Percentiles rank a stretch among this genome's conserved stretches.
Conservation (phyloP, 2,113 vertebrate species). For the Trochalopteron elliotii region DNA sequence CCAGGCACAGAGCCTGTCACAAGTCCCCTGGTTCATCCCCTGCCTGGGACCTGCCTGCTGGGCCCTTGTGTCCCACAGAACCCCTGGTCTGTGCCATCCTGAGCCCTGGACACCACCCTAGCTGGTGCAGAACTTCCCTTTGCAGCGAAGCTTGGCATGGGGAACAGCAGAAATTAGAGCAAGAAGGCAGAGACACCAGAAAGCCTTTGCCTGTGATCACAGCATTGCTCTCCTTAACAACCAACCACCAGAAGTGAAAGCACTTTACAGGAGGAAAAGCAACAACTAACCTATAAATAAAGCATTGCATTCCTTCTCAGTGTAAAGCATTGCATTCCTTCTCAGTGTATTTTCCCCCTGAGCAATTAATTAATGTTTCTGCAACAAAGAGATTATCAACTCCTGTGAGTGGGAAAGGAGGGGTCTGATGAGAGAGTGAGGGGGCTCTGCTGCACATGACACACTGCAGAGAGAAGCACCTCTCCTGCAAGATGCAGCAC, state of each 20-base stretch:
- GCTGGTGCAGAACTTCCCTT: background rate
- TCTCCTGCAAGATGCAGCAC: background rate
- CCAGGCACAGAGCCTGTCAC: rapidly evolving
- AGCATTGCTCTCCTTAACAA: background rate
- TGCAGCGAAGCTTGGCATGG: background rate
- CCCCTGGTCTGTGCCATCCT: background rate
- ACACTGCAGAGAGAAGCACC: background rate
- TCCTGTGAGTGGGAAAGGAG: background rate
- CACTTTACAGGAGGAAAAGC: background rate
- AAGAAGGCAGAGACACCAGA: background rate
- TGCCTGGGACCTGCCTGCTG: background rate
- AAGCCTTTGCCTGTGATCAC: background rate
- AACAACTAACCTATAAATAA: background rate
- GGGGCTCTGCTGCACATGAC: background rate
- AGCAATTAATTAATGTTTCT: constrained; percentile 22
- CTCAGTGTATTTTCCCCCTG: background rate
- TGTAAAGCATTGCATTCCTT: background rate
- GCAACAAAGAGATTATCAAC: background rate
- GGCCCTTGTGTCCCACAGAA: background rate
- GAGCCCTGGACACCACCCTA: background rate
- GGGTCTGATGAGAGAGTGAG: background rate
- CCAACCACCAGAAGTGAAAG: background rate
- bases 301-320: background rate
- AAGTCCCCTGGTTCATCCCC: background rate
- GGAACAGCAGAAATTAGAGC: background rate